These are phyloP conservation scores for Penaeus indicus DNA, from an alignment of 1,140 invertebrate species.

Conservation along the genomic window DNA sequence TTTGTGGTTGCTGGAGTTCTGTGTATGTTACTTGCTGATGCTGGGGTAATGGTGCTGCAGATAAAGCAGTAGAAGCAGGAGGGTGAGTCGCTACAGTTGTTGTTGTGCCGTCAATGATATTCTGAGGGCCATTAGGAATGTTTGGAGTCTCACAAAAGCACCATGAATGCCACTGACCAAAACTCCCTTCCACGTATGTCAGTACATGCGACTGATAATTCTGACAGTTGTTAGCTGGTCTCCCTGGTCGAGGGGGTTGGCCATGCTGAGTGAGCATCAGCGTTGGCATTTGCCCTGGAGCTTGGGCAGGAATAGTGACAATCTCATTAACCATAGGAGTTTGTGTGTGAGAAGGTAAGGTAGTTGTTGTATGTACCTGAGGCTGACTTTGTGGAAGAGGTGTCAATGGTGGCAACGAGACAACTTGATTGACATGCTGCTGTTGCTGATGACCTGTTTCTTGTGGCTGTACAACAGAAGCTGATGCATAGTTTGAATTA, in stretches of 20 bases:
- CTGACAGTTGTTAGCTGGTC: slow-evolving; percentile 62
- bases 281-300: slow-evolving; percentile 46
- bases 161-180: slow-evolving; percentile 66
- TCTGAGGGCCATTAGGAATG: slow-evolving; percentile 38
- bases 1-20: slow-evolving; percentile 45
- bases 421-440: slow-evolving; percentile 39
- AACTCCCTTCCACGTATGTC: slow-evolving; percentile 63
- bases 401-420: slow-evolving; percentile 34
- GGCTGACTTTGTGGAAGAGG: slow-evolving; percentile 34
- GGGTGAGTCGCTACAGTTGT: slow-evolving; percentile 22
- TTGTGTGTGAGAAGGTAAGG: slow-evolving; percentile 11
- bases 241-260: slow-evolving; percentile 59
- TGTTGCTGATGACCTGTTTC: slow-evolving; percentile 30
- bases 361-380: slow-evolving; percentile 9
- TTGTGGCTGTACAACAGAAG: slow-evolving; percentile 26
- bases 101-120: slow-evolving; percentile 30
- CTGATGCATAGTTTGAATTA: slow-evolving; percentile 19
- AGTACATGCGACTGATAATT: slow-evolving; percentile 63
- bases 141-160: slow-evolving; percentile 64
- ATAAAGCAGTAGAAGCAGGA: slow-evolving; percentile 4
- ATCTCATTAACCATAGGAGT: slow-evolving; percentile 41
- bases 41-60: slow-evolving; percentile 4
- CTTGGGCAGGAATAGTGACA: slow-evolving; percentile 46
- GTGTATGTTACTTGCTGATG: slow-evolving; percentile 54
- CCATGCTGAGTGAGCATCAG: slow-evolving; percentile 60